phyloP scores from a whole-genome alignment of 2,797 vertebrate genomes.

The Arrhamphus sclerolepis region DNA sequence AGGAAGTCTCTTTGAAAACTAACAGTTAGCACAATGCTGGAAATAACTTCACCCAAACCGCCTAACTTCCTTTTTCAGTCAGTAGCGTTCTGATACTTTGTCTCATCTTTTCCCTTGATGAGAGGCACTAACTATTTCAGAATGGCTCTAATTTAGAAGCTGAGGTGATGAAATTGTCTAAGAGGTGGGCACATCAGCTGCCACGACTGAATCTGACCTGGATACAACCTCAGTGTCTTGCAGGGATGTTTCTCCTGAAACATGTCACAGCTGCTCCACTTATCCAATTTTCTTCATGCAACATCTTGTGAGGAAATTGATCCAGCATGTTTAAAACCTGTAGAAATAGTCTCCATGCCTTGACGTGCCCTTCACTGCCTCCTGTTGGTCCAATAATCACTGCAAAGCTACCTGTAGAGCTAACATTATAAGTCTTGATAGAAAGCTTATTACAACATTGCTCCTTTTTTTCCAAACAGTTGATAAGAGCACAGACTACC shows the following conservation, averaged over 20 bases:
- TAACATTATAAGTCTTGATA: background rate
- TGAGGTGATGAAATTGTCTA: background rate
- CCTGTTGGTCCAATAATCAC: too few relatives aligned
- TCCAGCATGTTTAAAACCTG: background rate
- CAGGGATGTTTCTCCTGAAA: too few relatives aligned
- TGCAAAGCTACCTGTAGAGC: background rate
- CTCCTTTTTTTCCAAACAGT: slow-evolving; percentile 41
- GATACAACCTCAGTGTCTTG: too few relatives aligned
- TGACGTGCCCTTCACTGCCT: too few relatives aligned
- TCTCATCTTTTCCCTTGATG: background rate
- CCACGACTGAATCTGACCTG: too few relatives aligned
- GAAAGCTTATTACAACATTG: slow-evolving; percentile 22
- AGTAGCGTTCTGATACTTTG: background rate
- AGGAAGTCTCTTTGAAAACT: slow-evolving; percentile 57
- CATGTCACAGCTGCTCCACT: too few relatives aligned
- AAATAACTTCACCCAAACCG: slow-evolving; percentile 52
- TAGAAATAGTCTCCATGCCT: background rate
- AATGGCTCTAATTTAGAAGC: background rate
- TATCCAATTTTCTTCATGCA: too few relatives aligned
- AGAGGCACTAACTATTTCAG: background rate
- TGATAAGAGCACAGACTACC: slow-evolving; percentile 85
- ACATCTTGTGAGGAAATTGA: background rate
- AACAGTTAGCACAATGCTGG: slow-evolving; percentile 52
- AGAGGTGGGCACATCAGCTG: too few relatives aligned
- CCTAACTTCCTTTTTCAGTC: slow-evolving; percentile 51